Evolutionary conservation across 2,797 vertebrate genomes (phyloP).

Genomic region (Sebastes aleutianus): DNA sequence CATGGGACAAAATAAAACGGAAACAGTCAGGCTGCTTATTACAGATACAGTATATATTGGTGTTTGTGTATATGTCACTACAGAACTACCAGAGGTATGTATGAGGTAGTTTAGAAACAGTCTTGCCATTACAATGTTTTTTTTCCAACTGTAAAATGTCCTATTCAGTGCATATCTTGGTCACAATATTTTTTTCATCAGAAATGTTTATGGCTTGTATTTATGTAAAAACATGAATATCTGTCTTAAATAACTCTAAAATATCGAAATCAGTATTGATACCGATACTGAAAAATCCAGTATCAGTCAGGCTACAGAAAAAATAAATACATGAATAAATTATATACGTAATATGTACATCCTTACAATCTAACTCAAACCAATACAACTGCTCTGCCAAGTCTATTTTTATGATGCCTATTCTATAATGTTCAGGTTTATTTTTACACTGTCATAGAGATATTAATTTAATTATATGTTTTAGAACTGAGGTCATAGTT

Average conservation of each 20-base stretch:
- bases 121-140: not conserved
- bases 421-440: no score
- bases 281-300: not conserved
- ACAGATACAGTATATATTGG: not conserved
- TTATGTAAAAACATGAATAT: not conserved
- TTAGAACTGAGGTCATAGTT: no score
- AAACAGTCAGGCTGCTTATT: not conserved
- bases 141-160: no score
- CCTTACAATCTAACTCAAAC: no score
- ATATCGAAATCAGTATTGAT: not conserved
- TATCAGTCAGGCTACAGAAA: not conserved
- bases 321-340: no score
- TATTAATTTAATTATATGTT: not conserved
- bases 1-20: not conserved
- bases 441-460: no score
- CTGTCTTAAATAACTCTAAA: not conserved
- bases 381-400: no score
- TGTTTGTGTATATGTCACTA: not conserved
- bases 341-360: rapidly evolving
- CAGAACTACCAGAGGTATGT: not conserved
- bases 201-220: not conserved
- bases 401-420: no score
- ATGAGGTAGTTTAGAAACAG: not conserved
- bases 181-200: not conserved
- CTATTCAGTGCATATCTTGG: not conserved